Evolutionary conservation across 2,888 invertebrate genomes (phyloP).

Genomic region (Diogma glabrata): DNA sequence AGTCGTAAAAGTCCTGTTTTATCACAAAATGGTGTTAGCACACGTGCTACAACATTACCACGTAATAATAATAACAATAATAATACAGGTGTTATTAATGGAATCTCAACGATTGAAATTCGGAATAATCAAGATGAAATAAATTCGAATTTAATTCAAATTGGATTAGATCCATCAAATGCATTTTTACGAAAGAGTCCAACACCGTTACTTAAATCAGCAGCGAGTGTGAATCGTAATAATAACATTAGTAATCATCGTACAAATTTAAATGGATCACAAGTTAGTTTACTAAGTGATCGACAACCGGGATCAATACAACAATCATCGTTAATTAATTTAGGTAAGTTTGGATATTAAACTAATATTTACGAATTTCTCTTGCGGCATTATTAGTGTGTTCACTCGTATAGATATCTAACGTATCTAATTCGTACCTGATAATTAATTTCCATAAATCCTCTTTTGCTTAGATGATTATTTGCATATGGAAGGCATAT

Average conservation of each 20-base stretch:
- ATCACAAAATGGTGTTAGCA: conserved; percentile 13
- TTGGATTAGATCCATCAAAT: conserved; percentile 45
- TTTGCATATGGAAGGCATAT: too few species aligned
- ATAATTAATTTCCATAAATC: too few species aligned
- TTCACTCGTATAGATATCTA: too few species aligned
- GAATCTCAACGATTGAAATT: conserved; percentile 41
- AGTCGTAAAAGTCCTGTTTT: conserved; percentile 27
- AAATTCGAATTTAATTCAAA: conserved; percentile 49
- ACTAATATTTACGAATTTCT: too few species aligned
- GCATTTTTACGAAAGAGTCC: conserved; percentile 42
- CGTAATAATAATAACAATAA: conserved; percentile 42
- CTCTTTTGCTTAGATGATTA: too few species aligned
- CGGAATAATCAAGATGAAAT: conserved; percentile 33
- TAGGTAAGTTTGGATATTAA: too few species aligned
- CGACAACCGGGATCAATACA: conserved; percentile 27
- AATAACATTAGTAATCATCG: too few species aligned
- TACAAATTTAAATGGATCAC: conserved; percentile 33
- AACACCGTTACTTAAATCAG: conserved; percentile 37
- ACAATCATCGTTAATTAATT: conserved; percentile 7
- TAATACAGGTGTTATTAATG: conserved; percentile 38
- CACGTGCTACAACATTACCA: conserved; percentile 61
- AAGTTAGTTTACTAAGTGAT: conserved; percentile 34
- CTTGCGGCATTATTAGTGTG: too few species aligned
- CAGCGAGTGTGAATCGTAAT: conserved; percentile 15
- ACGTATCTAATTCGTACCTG: too few species aligned